Evolutionary conservation across 2,113 vertebrate genomes (phyloP).

Genomic region (Calidris pugnax): DNA sequence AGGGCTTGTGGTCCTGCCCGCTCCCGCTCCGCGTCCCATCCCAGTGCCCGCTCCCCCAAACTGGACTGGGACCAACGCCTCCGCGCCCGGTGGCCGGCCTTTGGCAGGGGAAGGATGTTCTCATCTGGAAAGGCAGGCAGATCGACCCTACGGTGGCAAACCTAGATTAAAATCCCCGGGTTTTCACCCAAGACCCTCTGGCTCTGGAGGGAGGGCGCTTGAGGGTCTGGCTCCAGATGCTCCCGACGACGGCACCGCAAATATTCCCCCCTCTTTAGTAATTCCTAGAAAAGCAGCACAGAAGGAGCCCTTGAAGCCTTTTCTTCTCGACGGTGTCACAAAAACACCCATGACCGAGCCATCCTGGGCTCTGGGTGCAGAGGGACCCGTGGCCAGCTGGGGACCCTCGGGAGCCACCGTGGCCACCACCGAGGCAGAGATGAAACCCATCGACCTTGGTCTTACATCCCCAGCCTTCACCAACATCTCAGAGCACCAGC

Average conservation of each 20-base stretch:
- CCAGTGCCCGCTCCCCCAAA: neutral
- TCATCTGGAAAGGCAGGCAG: neutral
- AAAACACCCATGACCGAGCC: neutral
- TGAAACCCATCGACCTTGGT: accelerated
- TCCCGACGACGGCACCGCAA: neutral
- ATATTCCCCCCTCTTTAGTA: neutral
- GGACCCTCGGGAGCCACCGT: neutral
- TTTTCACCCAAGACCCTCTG: neutral
- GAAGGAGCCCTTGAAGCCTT: neutral
- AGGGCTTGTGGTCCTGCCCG: neutral
- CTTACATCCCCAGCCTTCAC: accelerated
- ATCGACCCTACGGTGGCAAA: neutral
- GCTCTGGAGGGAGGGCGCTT: neutral
- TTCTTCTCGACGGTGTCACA: neutral
- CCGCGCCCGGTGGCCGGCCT: neutral
- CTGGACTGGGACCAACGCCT: neutral
- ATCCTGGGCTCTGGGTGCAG: neutral
- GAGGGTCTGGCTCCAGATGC: neutral
- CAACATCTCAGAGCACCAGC: accelerated
- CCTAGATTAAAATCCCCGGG: neutral
- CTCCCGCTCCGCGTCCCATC: neutral
- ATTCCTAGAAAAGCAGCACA: neutral
- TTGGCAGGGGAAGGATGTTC: neutral
- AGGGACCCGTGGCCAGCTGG: neutral
- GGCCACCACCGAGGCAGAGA: neutral